Evolutionary conservation across 2,888 invertebrate genomes (phyloP), one percentile per base, ranked within the genome.

Genomic region (Hypercompe scribonia): DNA sequence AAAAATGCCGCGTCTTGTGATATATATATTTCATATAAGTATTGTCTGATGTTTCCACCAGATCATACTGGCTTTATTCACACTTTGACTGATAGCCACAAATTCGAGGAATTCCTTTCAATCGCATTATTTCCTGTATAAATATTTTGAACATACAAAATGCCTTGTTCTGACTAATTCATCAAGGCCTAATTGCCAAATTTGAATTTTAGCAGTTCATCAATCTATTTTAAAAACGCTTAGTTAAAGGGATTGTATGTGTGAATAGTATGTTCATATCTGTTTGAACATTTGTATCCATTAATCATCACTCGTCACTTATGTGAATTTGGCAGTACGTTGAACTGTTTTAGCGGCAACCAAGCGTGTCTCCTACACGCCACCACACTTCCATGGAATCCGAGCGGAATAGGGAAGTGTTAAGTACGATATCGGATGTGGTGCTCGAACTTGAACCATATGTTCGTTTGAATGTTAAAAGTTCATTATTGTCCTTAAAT

Each of bases 311-410:
- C 70, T 61, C 66, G 66, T 75, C 71, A 75, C 74, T 78, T 70
- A 70, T 50, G 58, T 50, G 65, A 73, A 77, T 81, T 77, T 58
- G 69, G 75, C 70, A 78, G 91, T 86, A 85, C 90, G 81, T 89
- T 91, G 90, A 91, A 90, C 92, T 81, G 86, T 83, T 87, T 85
- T 68, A 76, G 79, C 72, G 75, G 78, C 73, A 78, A 74, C 87
- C 79, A 85, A 90, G 86, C 92, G 90, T 92, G 87, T 91, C 89
- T 91, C 91, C 91, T 91, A 84, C 81, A 77, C 42, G 70, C 34
- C 7, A 65, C 72, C 77, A 5, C 68, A 71, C 68, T 74, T 69
- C 68, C 64, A 70, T 50, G 68, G 58, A 63, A 61, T 63, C 67
- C 79, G 28, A 34, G 58, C 54, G 78, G 78, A 77, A 81, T 71